Evolutionary conservation across 2,888 invertebrate genomes (phyloP), one percentile per base, ranked within the genome.

Genomic region (Cheiracanthium punctorium): DNA sequence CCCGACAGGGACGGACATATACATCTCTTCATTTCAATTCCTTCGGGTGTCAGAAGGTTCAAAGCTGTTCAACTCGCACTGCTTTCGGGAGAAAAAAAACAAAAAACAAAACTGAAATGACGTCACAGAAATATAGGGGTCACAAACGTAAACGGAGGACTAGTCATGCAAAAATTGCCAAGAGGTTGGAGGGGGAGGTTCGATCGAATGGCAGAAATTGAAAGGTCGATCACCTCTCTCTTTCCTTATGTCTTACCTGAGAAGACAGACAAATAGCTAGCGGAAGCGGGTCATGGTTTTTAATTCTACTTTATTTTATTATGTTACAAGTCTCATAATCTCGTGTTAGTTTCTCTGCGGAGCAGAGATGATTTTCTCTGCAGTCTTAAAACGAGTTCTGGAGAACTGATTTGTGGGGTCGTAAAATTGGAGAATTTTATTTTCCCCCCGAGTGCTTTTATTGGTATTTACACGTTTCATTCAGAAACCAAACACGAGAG

Each of bases 211-310:
- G 20, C 12, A 37, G 58, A 58, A 58, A 58, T 24, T 58, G n/a
- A 48, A 58, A 24, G 58, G 58, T 58, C 58, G 58, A 58, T 58
- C 58, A 58, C 58, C 58, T 58, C 58, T 58, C 37, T 37, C 37
- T 10, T 37, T 37, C 37, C n/a, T n/a, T 48, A 48, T 24, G 20
- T 58, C 58, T 48, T 58, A 58, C 58, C 58, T 58, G 20, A 1
- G 58, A 24, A 24, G n/a, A 24, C 4, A 58, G 24, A n/a, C 24
- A 58, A 58, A 24, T 58, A 12, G 58, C 58, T 24, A 58, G 58
- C 58, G 58, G 58, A 58, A 58, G 24, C 58, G 58, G 24, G 58
- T 2, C 5, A 7, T n/a, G 8, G 2, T 58, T 24, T 7, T n/a
- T n/a, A n/a, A n/a, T n/a, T 37, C 37, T 37, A 37, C 12, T 58